A percentile compares a stretch with the other conserved stretches of the same genome.
Evolutionary conservation across 2,113 vertebrate genomes (phyloP).

Genomic region (Anguilla rostrata): DNA sequence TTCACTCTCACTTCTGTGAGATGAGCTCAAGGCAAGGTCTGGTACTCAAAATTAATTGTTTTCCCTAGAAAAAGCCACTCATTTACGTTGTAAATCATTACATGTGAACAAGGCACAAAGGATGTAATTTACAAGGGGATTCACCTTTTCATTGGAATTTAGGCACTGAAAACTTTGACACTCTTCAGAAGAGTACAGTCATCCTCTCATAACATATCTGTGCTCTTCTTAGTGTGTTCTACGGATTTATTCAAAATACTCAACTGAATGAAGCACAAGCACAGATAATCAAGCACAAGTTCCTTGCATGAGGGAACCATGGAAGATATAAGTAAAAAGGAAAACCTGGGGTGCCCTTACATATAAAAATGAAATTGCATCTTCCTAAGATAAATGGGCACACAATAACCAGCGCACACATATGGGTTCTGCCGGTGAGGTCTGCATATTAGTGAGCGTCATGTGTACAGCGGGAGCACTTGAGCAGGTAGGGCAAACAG

Average conservation of each 20-base stretch:
- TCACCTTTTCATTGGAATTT: background rate
- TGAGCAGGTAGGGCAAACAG: slow-evolving; percentile 31
- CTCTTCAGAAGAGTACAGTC: background rate
- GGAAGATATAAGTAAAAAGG: background rate
- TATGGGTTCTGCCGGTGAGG: background rate
- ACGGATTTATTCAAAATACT: background rate
- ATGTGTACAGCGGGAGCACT: background rate
- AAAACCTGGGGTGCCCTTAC: background rate
- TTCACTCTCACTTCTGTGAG: background rate
- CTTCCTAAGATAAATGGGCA: background rate
- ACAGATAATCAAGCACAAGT: too few species aligned
- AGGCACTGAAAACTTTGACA: background rate
- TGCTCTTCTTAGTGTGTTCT: background rate
- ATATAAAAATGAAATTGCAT: background rate
- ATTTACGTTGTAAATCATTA: background rate
- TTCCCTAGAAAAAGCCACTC: background rate
- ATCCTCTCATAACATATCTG: background rate
- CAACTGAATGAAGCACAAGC: background rate
- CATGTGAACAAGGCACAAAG: background rate
- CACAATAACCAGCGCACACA: background rate
- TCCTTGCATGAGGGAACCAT: background rate
- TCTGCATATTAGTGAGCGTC: background rate
- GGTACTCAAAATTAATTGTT: background rate
- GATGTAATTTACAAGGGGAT: background rate
- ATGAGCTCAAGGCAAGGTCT: background rate